Percentiles rank a stretch among this genome's conserved stretches.
phyloP scores from a whole-genome alignment of 2,113 vertebrate genomes.

The Hypocryptadius cinnamomeus region DNA sequence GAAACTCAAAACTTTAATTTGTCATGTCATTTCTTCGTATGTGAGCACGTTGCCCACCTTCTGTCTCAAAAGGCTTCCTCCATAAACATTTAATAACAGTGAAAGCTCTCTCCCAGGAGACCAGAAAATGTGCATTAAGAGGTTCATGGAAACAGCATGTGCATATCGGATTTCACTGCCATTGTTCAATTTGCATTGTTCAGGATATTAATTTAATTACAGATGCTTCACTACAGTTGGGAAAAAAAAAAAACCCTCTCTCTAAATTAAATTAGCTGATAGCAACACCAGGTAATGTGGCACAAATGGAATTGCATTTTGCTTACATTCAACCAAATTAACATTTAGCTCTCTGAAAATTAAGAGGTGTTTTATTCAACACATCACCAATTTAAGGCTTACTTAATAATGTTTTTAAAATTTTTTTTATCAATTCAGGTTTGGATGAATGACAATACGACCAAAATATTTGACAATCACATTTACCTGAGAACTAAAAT shows the following conservation, averaged over 20 bases:
- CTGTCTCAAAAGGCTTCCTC: not conserved
- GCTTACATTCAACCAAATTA: not conserved
- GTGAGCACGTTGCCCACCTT: not conserved
- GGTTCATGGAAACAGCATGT: not conserved
- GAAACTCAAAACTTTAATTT: not conserved
- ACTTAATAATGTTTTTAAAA: not conserved
- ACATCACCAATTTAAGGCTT: not conserved
- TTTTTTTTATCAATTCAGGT: not conserved
- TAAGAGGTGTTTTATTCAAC: not conserved
- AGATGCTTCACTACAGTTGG: not conserved
- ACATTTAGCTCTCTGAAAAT: not conserved
- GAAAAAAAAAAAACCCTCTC: fast-evolving
- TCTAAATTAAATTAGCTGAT: not conserved
- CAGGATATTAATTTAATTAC: not conserved
- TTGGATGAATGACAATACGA: not conserved
- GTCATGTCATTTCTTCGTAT: not conserved
- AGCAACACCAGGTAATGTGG: not conserved
- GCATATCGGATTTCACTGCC: not conserved
- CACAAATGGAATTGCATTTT: not conserved
- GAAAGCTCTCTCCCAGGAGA: not conserved
- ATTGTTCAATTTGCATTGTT: not conserved
- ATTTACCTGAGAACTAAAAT: not conserved
- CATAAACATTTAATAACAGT: not conserved
- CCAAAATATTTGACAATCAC: not conserved
- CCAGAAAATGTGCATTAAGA: not conserved